phyloP scores from a whole-genome alignment of 2,888 invertebrate genomes.

The Prostheceraeus crozeri region DNA sequence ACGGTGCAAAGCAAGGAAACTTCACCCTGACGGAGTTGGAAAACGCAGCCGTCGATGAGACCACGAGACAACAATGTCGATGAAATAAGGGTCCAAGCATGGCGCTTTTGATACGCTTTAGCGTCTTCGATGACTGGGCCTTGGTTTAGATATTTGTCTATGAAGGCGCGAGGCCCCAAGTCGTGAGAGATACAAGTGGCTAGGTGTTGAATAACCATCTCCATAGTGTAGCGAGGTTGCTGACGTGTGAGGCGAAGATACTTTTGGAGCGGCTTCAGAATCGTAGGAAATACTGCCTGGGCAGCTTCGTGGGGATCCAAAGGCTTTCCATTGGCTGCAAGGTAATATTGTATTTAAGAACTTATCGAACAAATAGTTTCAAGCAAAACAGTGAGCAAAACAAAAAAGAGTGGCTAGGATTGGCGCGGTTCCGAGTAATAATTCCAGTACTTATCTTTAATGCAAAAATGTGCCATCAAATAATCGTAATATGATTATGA shows the following conservation, averaged over 20 bases:
- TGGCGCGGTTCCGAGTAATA: too few species aligned
- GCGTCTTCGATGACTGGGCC: conserved; percentile 61
- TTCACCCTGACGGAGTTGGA: conserved; percentile 64
- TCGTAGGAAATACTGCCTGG: conserved; percentile 90
- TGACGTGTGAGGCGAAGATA: conserved; percentile 87
- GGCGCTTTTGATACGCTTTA: conserved; percentile 52
- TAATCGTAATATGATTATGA: too few species aligned
- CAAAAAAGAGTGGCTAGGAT: too few species aligned
- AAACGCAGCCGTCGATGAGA: conserved; percentile 72
- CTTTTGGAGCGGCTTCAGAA: conserved; percentile 90
- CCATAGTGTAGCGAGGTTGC: conserved; percentile 88
- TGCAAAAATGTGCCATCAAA: too few species aligned
- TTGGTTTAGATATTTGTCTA: conserved; percentile 81
- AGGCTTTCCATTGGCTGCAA: too few species aligned
- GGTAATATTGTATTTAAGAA: too few species aligned
- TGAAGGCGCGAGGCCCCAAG: conserved; percentile 82
- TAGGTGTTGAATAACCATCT: conserved; percentile 79
- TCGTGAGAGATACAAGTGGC: conserved; percentile 85
- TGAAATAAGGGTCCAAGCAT: conserved; percentile 53
- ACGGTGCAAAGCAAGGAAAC: conserved; percentile 35
- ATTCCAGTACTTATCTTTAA: too few species aligned
- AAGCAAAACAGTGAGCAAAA: too few species aligned
- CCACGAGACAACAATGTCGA: conserved; percentile 73
- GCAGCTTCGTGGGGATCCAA: conserved; percentile 93
- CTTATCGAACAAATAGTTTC: too few species aligned